Percentiles rank a stretch among this genome's conserved stretches.
These are phyloP conservation scores for Morone chrysops DNA, from an alignment of 2,113 vertebrate genomes.

Conservation along the genomic window DNA sequence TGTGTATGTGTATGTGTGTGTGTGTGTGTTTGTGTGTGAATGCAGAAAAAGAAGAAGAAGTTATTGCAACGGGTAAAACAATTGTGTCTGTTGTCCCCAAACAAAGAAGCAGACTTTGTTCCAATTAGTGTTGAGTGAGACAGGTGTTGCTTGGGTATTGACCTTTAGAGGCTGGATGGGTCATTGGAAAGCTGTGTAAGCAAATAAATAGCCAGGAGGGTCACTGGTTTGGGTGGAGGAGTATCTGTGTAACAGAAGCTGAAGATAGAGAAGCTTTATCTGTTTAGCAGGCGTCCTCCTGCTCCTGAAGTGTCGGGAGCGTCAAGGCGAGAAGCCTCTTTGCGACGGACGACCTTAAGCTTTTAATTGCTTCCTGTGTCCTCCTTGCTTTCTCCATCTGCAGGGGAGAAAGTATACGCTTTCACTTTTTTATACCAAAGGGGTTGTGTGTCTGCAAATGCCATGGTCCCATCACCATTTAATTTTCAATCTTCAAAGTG, in stretches of 20 bases:
- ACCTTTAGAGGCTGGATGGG: slow-evolving; percentile 75
- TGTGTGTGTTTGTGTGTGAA: slow-evolving; percentile 10
- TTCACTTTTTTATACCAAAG: slow-evolving; percentile 13
- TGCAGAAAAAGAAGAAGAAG: background rate
- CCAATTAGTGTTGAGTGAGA: slow-evolving; percentile 80
- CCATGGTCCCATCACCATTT: background rate
- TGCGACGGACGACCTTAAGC: slow-evolving; percentile 71
- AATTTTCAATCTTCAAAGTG: background rate
- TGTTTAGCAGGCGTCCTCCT: slow-evolving; percentile 86
- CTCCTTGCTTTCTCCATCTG: slow-evolving; percentile 84
- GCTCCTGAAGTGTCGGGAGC: slow-evolving; percentile 66
- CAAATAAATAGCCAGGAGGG: slow-evolving; percentile 88
- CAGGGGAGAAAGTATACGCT: slow-evolving; percentile 47
- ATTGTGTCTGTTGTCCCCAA: slow-evolving; percentile 43
- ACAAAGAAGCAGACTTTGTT: slow-evolving; percentile 80
- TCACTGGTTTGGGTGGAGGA: slow-evolving; percentile 53
- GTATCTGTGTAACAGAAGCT: slow-evolving; percentile 74
- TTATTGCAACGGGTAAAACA: background rate
- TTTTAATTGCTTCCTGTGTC: slow-evolving; percentile 88
- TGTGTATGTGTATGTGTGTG: slow-evolving; percentile 5
- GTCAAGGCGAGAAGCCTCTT: slow-evolving; percentile 63
- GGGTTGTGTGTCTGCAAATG: background rate
- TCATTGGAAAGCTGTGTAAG: slow-evolving; percentile 84
- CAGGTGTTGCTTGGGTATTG: slow-evolving; percentile 86
- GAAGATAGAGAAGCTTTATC: slow-evolving; percentile 79